Evolutionary conservation across 2,888 invertebrate genomes (phyloP).

Genomic region (Stictocephala bisonia): DNA sequence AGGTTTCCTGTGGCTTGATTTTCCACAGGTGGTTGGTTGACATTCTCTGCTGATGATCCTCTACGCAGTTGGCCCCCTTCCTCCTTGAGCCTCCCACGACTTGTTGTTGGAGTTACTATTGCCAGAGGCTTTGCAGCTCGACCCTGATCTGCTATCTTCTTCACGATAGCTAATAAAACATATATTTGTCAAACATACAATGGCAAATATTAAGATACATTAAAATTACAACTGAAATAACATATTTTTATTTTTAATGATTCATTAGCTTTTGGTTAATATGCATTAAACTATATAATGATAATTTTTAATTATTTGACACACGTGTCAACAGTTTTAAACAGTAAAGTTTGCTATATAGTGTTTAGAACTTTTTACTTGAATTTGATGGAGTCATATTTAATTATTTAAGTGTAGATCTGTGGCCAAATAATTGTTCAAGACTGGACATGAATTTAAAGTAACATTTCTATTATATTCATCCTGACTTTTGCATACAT

Average conservation of each 20-base stretch:
- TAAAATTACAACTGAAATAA: background rate
- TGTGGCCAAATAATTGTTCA: no score
- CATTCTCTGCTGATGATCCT: slow-evolving; percentile 39
- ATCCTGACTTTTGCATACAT: no score
- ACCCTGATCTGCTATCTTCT: slow-evolving; percentile 55
- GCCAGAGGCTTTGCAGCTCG: slow-evolving; percentile 27
- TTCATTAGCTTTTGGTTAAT: background rate
- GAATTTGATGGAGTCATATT: no score
- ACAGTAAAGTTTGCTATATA: no score
- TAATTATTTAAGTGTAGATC: no score
- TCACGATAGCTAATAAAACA: slow-evolving; percentile 51
- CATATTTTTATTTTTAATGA: background rate
- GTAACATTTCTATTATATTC: no score
- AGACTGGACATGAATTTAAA: no score
- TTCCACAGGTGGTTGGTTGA: slow-evolving; percentile 14
- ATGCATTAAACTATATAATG: background rate
- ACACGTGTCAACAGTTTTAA: no score
- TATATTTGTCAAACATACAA: background rate
- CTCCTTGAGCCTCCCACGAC: background rate
- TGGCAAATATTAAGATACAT: background rate
- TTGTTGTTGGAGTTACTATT: slow-evolving; percentile 23
- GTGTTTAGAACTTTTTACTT: no score
- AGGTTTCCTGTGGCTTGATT: slow-evolving; percentile 60
- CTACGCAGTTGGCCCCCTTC: slow-evolving; percentile 21
- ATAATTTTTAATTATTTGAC: background rate